Evolutionary conservation across 2,113 vertebrate species (phyloP).

Genomic region (Ciconia stormi): DNA sequence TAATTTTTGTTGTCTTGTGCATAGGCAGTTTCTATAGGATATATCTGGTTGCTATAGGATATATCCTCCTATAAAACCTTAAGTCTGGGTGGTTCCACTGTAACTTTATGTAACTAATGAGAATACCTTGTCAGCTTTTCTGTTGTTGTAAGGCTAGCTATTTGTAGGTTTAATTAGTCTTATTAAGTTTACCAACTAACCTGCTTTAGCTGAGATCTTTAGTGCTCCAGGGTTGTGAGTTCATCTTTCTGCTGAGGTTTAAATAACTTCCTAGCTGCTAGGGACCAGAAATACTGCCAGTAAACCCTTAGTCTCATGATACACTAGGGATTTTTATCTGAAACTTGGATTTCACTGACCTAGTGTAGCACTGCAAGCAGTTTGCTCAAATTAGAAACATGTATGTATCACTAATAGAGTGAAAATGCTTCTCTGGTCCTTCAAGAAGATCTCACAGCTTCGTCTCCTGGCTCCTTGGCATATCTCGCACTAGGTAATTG

Average conservation of each 20-base stretch:
- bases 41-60: not conserved
- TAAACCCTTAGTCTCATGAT: not conserved
- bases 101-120: not conserved
- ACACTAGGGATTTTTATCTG: not conserved
- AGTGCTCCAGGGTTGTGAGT: not conserved
- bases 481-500: not conserved
- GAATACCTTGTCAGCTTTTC: not conserved
- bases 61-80: not conserved
- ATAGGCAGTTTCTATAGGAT: not conserved
- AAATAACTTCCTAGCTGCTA: not conserved
- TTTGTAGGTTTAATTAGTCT: not conserved
- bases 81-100: not conserved
- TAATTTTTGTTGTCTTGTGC: not conserved
- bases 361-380: not conserved
- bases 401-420: not conserved
- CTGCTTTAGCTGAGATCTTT: not conserved
- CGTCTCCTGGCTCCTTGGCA: not conserved
- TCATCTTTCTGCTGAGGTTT: not conserved
- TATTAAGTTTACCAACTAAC: not conserved
- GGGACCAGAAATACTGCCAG: not conserved
- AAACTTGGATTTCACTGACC: not conserved
- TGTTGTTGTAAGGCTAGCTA: not conserved
- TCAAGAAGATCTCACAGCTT: not conserved
- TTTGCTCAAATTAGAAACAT: not conserved
- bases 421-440: not conserved